phyloP scores from a whole-genome alignment of 30 jellyfish, hydroid and myxozoan species.

The Phacellophora camtschatica region DNA sequence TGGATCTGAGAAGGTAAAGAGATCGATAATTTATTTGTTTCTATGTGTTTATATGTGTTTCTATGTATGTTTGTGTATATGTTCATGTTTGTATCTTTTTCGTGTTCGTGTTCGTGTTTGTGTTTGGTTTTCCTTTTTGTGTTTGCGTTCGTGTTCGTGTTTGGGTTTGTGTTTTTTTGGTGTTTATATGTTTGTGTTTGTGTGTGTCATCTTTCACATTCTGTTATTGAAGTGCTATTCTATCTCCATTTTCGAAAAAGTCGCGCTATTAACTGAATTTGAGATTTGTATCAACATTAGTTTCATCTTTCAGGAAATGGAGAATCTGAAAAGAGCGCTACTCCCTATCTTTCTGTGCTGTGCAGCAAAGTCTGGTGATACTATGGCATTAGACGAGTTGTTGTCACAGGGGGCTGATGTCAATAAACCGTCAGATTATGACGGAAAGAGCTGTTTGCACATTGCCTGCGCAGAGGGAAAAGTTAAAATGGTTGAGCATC shows the following conservation, averaged over 20 bases:
- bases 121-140: no score
- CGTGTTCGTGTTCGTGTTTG: no score
- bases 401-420: slow-evolving; percentile 96
- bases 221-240: no score
- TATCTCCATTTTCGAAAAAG: no score
- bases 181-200: no score
- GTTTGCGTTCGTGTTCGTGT: no score
- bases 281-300: neutral
- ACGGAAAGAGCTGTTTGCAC: slow-evolving; percentile 94
- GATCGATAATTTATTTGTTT: neutral
- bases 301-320: slow-evolving; percentile 79
- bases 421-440: slow-evolving; percentile 96
- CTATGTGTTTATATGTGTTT: neutral
- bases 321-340: slow-evolving; percentile 84
- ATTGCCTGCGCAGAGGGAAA: slow-evolving; percentile 97
- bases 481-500: slow-evolving; percentile 58
- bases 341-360: slow-evolving; percentile 91
- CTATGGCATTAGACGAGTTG: slow-evolving; percentile 68
- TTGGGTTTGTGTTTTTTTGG: no score
- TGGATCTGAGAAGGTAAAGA: slow-evolving; percentile 85
- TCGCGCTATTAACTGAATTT: no score
- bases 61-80: no score
- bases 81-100: no score
- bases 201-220: no score
- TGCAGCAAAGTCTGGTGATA: slow-evolving; percentile 98